Percentiles rank a stretch among this genome's conserved stretches.
Conservation (phyloP, 2,797 vertebrate genomes). For the Sebastes trivittatus region DNA sequence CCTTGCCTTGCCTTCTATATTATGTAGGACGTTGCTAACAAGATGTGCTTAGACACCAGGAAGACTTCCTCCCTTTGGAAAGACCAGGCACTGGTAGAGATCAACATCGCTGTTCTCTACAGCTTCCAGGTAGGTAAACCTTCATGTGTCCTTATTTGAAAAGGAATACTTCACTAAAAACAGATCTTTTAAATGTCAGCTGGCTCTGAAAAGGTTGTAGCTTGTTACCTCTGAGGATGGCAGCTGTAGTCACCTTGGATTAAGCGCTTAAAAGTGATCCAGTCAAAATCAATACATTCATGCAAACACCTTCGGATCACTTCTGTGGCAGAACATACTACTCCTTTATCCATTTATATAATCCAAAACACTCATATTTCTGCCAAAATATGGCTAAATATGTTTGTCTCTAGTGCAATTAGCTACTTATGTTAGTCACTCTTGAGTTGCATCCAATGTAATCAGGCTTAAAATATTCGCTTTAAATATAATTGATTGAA, state of each 20-base stretch:
- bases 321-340: background rate
- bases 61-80: constrained; percentile 98
- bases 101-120: constrained; percentile 96
- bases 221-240: too few species aligned
- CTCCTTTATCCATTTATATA: background rate
- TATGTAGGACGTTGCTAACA: constrained; percentile 92
- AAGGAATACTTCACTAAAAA: background rate
- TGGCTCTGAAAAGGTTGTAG: background rate
- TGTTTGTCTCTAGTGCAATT: background rate
- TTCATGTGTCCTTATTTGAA: background rate
- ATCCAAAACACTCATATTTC: background rate
- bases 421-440: background rate
- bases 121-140: constrained; percentile 91
- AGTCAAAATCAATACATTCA: background rate
- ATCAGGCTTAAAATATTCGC: background rate
- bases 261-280: too few species aligned
- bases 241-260: too few species aligned
- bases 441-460: background rate
- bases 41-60: constrained; percentile 94
- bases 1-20: background rate
- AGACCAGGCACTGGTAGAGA: constrained; percentile 96
- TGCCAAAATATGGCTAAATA: background rate
- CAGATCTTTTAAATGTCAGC: background rate
- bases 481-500: background rate
- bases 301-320: background rate